Base-by-base conservation (phyloP, 2,888 invertebrate species). In the Agrotis ipsilon region DNA sequence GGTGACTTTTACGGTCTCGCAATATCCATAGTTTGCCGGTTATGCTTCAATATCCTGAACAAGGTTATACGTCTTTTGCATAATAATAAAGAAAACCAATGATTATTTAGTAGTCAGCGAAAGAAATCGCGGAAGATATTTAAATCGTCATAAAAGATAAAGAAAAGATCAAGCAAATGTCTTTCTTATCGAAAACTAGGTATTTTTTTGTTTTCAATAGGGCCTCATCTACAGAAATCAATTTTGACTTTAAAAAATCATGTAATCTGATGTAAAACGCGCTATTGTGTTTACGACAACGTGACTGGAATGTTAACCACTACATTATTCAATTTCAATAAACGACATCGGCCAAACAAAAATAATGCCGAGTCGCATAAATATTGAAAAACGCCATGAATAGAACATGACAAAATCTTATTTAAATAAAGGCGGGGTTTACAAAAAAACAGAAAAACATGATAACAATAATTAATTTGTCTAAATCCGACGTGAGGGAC, bases 401-500 rank as follows among this genome's bases (percentile, higher is more conserved):
- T 79, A 83, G 69, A 11, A 57, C 18, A 74, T 84, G 83, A 80
- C 82, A 76, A 64, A 78, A 72, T 54, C 54, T 63, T 57, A 81
- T 81, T 76, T 72, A 68, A 79, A 79, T 76, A 67, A 71, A 82
- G 64, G 70, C 32, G 71, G 57, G 82, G 69, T 80, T 72, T 72
- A 74, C 46, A 77, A 82, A 69, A 75, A 76, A 82, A 82, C 21
- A 75, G 39, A 19, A 32, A 18, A 66, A 11, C 55, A 72, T 62
- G 71, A 65, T 60, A 78, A 52, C 59, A 54, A 70, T 72, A 78
- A 85, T 84, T 74, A 77, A 75, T 79, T 43, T 59, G 78, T 83
- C 69, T 45, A 66, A 74, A 77, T 77, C 57, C 48, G 66, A 73
- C 68, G 68, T 73, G 59, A 59, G 58, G 54, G 52, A 63, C 67